These are phyloP conservation scores for Bruchidius siliquastri DNA, from an alignment of 2,888 invertebrate genomes.

Conservation along the genomic window DNA sequence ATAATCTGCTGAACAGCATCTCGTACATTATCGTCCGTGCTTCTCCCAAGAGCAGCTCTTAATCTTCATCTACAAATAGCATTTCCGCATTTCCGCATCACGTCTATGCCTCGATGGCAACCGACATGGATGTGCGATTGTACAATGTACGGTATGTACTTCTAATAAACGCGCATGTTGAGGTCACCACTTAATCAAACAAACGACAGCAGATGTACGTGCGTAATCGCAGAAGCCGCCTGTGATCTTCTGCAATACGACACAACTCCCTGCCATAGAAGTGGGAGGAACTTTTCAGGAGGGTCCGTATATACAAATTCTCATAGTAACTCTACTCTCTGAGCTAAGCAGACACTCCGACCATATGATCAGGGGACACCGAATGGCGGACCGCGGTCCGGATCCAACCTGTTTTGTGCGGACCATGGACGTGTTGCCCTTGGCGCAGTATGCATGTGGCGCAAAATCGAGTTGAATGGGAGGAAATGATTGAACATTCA, in stretches of 20 bases:
- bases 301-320: neutral
- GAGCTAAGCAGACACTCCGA: no score
- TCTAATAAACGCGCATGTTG: neutral
- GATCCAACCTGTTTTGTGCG: no score
- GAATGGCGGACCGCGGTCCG: no score
- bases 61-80: neutral
- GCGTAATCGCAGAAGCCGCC: neutral
- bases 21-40: no score
- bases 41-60: neutral
- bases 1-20: no score
- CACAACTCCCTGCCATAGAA: neutral
- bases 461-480: no score
- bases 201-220: neutral
- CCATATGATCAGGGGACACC: no score
- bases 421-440: no score
- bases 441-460: no score
- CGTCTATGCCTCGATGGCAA: neutral
- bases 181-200: neutral
- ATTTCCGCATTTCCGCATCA: neutral
- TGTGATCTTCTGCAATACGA: neutral
- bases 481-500: no score
- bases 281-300: neutral
- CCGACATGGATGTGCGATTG: neutral
- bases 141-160: neutral
- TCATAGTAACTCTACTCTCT: no score